phyloP scores from a whole-genome alignment of 2,888 invertebrate genomes.

The Nesidiocoris tenuis region DNA sequence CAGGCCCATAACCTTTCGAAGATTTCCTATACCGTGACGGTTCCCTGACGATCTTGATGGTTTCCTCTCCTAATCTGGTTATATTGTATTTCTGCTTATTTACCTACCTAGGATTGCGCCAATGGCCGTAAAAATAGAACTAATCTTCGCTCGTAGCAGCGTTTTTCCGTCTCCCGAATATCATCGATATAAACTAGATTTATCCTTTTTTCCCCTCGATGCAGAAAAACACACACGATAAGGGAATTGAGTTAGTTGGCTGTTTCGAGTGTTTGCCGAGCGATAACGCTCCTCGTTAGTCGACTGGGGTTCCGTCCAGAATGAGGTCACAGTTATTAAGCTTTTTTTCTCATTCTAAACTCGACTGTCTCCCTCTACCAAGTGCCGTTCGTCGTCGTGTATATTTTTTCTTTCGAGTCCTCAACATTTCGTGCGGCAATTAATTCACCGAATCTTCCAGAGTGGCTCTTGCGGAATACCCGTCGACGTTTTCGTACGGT shows the following conservation, averaged over 20 bases:
- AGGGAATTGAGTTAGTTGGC: constrained; percentile 10
- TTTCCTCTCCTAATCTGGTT: no score
- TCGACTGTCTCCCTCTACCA: neutral
- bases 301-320: constrained; percentile 1
- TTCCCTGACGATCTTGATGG: no score
- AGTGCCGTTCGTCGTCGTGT: neutral
- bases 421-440: neutral
- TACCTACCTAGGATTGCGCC: no score
- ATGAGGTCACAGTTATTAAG: constrained; percentile 31
- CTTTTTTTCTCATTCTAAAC: neutral
- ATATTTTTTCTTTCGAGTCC: neutral
- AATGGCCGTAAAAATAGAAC: no score
- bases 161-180: no score
- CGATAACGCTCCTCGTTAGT: constrained; percentile 24
- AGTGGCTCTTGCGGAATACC: neutral
- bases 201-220: neutral
- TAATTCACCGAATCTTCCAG: neutral
- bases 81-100: no score
- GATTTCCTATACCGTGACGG: no score
- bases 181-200: no score
- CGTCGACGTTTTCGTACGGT: neutral
- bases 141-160: no score
- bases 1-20: no score
- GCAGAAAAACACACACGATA: constrained; percentile 18
- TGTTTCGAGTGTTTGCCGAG: constrained; percentile 1